phyloP scores from a whole-genome alignment of 2,888 invertebrate genomes.

The Allophyes oxyacanthae region DNA sequence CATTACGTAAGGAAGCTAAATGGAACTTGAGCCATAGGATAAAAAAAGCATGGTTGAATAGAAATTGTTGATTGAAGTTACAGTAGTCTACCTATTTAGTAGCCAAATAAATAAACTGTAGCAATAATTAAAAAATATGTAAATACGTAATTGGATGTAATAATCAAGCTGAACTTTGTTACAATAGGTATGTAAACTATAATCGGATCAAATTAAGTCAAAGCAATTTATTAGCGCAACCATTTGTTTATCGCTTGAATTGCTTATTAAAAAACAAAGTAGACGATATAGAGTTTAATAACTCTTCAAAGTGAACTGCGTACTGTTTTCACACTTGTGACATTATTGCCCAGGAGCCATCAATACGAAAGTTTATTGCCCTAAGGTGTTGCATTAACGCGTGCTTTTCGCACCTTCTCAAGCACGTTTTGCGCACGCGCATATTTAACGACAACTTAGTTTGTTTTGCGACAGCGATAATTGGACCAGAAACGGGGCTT shows the following conservation, averaged over 20 bases:
- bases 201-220: slow-evolving; percentile 46
- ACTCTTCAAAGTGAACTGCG: slow-evolving; percentile 3
- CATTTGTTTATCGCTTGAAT: slow-evolving; percentile 29
- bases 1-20: slow-evolving; percentile 39
- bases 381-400: slow-evolving; percentile 64
- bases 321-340: slow-evolving; percentile 30
- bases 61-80: neutral
- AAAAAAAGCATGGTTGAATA: slow-evolving; percentile 8
- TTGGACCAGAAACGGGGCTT: slow-evolving; percentile 48
- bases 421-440: slow-evolving; percentile 54
- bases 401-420: slow-evolving; percentile 71
- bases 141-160: too few species aligned
- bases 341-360: slow-evolving; percentile 40
- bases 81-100: neutral
- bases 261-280: slow-evolving; percentile 37
- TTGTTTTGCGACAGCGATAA: slow-evolving; percentile 48
- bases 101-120: neutral
- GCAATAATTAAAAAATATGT: too few species aligned
- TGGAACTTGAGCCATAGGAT: slow-evolving; percentile 8
- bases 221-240: slow-evolving; percentile 1
- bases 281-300: slow-evolving; percentile 16
- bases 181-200: too few species aligned
- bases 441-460: slow-evolving; percentile 41
- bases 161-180: neutral
- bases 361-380: slow-evolving; percentile 74